Evolutionary conservation across 2,888 invertebrate species (phyloP).

Genomic region (Adelphocoris suturalis): DNA sequence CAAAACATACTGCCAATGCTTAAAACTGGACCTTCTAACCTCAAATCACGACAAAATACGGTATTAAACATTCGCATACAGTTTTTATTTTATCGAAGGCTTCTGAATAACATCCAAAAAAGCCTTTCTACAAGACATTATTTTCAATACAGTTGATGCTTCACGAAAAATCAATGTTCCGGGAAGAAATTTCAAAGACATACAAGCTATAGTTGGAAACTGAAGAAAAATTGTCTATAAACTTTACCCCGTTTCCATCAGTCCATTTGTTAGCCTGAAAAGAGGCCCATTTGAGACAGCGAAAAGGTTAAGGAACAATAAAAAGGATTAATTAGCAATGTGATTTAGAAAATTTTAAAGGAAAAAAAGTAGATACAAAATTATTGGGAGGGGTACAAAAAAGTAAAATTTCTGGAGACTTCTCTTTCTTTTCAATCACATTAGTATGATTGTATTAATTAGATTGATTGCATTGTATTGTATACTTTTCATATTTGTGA

Average conservation of each 20-base stretch:
- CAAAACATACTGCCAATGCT: neutral
- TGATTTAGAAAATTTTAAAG: neutral
- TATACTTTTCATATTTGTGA: no score
- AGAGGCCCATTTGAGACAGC: slow-evolving; percentile 34
- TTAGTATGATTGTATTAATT: no score
- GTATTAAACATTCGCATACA: slow-evolving; percentile 1
- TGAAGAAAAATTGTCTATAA: slow-evolving; percentile 15
- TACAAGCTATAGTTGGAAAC: slow-evolving; percentile 17
- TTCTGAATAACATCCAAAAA: neutral
- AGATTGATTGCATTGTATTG: no score
- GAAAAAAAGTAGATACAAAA: no score
- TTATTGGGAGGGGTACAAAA: no score
- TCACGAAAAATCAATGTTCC: slow-evolving; percentile 9
- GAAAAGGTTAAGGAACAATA: slow-evolving; percentile 1
- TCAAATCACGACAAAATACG: slow-evolving; percentile 4
- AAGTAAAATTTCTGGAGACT: no score
- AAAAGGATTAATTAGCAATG: neutral
- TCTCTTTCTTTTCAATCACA: no score
- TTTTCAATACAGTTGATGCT: neutral
- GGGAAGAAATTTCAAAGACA: neutral
- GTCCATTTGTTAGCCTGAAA: slow-evolving; percentile 67
- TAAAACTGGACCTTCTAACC: neutral
- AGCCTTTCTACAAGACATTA: neutral
- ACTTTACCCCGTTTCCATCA: slow-evolving; percentile 65
- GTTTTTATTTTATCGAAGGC: neutral